phyloP scores from a whole-genome alignment of 1,140 invertebrate species.

The Drosophila kanapiae region DNA sequence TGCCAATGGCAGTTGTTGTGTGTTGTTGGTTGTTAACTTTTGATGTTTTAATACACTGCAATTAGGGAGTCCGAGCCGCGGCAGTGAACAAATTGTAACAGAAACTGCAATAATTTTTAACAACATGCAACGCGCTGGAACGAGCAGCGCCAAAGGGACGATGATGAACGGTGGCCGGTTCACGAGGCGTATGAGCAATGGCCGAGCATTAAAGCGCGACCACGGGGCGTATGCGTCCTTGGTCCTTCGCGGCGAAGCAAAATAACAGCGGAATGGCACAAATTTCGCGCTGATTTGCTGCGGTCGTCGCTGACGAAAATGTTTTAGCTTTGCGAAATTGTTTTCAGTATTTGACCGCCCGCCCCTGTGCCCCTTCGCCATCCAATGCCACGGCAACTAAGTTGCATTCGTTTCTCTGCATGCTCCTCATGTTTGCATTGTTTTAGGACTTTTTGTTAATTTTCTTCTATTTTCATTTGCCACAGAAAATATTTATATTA shows the following conservation, averaged over 20 bases:
- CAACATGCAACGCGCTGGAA: conserved; percentile 43
- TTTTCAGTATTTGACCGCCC: conserved; percentile 37
- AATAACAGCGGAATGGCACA: conserved; percentile 29
- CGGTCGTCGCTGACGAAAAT: conserved; percentile 59
- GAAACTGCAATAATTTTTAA: conserved; percentile 61
- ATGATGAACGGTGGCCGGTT: conserved; percentile 63
- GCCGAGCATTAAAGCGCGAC: conserved; percentile 58
- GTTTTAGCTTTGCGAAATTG: conserved; percentile 62
- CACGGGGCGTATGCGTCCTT: conserved; percentile 56
- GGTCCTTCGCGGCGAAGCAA: conserved; percentile 15
- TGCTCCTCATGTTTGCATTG: conserved; percentile 50
- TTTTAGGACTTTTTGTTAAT: conserved; percentile 53
- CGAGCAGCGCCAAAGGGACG: conserved; percentile 23
- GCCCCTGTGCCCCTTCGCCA: no score
- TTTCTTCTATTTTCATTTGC: conserved; percentile 61
- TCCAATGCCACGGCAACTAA: neutral
- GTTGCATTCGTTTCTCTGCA: conserved; percentile 36
- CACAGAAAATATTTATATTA: conserved; percentile 75
- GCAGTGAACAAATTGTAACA: conserved; percentile 51
- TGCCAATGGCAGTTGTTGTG: conserved; percentile 23
- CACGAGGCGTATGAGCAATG: conserved; percentile 76
- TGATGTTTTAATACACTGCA: conserved; percentile 76
- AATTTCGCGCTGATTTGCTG: conserved; percentile 65
- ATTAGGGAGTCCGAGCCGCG: conserved; percentile 53
- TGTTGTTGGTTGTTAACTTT: conserved; percentile 60